Percentiles rank a stretch among this genome's conserved stretches.
Conservation (phyloP, 2,888 invertebrate species). For the Drosophila atripex region DNA sequence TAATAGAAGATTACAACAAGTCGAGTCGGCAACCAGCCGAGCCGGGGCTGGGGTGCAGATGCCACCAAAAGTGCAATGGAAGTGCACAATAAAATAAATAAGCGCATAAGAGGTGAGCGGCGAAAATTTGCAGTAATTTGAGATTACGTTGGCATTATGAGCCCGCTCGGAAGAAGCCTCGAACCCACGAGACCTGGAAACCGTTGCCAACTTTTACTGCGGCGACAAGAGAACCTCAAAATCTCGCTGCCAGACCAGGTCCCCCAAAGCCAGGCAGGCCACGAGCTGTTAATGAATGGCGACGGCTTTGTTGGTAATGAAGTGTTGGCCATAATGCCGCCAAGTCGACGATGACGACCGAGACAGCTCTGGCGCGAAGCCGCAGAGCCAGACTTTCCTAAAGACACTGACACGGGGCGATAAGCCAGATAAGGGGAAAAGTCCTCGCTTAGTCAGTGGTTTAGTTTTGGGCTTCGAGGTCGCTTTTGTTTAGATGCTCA, state of each 20-base stretch:
- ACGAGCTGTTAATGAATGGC: slow-evolving; percentile 73
- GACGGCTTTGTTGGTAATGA: slow-evolving; percentile 71
- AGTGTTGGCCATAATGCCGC: slow-evolving; percentile 73
- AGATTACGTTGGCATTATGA: slow-evolving; percentile 70
- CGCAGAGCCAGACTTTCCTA: slow-evolving; percentile 16
- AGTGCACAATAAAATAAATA: slow-evolving; percentile 65
- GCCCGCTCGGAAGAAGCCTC: slow-evolving; percentile 1
- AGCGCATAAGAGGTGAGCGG: slow-evolving; percentile 55
- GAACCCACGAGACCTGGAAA: slow-evolving; percentile 31
- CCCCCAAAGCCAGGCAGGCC: slow-evolving; percentile 52
- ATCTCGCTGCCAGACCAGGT: slow-evolving; percentile 10
- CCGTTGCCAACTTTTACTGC: slow-evolving; percentile 63
- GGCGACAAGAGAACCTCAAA: slow-evolving; percentile 58
- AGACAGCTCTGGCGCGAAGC: slow-evolving; percentile 19
- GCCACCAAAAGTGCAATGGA: slow-evolving; percentile 46
- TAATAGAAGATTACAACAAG: slow-evolving; percentile 58
- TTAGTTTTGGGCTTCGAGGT: slow-evolving; percentile 22
- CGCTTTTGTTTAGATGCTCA: slow-evolving; percentile 1
- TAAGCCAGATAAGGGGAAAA: slow-evolving; percentile 61
- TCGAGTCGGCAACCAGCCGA: slow-evolving; percentile 14
- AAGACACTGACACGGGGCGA: slow-evolving; percentile 60
- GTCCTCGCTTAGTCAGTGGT: slow-evolving; percentile 19
- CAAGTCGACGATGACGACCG: slow-evolving; percentile 48
- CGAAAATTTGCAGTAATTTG: slow-evolving; percentile 74
- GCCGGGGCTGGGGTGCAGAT: slow-evolving; percentile 3